Base-by-base conservation (phyloP, 2,113 vertebrate species). In the Onychostoma macrolepis region DNA sequence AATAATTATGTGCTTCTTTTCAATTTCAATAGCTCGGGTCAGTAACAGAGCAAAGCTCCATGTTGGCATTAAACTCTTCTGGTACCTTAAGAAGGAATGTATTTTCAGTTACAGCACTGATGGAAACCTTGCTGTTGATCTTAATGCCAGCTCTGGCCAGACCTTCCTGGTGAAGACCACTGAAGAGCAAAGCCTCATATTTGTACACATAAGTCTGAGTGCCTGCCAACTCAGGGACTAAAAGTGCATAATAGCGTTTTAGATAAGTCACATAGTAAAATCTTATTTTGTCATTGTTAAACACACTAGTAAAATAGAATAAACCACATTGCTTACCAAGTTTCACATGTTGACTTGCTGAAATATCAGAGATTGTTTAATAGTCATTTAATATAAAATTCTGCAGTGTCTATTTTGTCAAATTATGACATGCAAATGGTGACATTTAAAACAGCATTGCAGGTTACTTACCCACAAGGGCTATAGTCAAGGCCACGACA, bases 381-480 rank as follows among this genome's bases (percentile, higher is more conserved):
- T 41, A 36, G 9, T 11, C 11, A 43, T 9, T 33, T 41, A n/a
- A 71, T 48, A n/a, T 15, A 15, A 0, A 67, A 4, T 2, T 21
- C 8, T 4, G 28, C 0, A 36, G 30, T 65, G 77, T 4, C 4
- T 28, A 72, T 4, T 0, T 11, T 43, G 2, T 1, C 80, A 9
- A 89, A 15, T 75, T 67, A 77, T 69, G 86, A 33, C 0, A 0
- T 85, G 89, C 9, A 17, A 5, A 38, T 45, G 0, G 2, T 19
- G 28, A 33, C 2, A 81, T 30, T 48, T 13, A 38, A 79, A 24
- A 69, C 26, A 65, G 63, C 26, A 33, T 36, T 53, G 28, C 2
- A 58, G 30, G 10, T 10, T 41, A 92, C 96, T 96, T 92, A 97
- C 97, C 95, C 92, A 94, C 96, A 21, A 97, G 89, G 91, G 95